phyloP scores from a whole-genome alignment of 1,140 invertebrate species.

The Bombus cullumanus region DNA sequence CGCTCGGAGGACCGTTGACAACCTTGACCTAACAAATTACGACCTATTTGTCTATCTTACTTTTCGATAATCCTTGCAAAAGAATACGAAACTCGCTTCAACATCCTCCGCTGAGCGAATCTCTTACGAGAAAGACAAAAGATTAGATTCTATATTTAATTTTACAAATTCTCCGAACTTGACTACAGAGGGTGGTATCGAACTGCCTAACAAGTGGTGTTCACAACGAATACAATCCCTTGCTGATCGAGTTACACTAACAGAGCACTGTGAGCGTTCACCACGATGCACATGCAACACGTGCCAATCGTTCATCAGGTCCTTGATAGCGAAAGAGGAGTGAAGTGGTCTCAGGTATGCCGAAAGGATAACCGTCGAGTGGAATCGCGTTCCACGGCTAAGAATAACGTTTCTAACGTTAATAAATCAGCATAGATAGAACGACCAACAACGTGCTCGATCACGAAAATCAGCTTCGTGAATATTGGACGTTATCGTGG shows the following conservation, averaged over 20 bases:
- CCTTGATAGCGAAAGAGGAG: conserved; percentile 37
- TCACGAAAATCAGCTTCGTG: background rate
- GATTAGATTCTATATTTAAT: background rate
- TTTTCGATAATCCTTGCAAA: background rate
- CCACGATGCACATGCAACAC: background rate
- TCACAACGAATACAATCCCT: background rate
- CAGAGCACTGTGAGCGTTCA: background rate
- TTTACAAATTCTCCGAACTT: background rate
- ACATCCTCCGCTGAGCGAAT: no score
- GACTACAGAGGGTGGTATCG: background rate
- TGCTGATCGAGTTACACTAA: conserved; percentile 20
- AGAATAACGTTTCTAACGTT: conserved; percentile 19
- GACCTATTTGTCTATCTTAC: background rate
- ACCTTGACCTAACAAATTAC: background rate
- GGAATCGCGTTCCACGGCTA: conserved; percentile 24
- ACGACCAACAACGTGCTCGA: background rate
- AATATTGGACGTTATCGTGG: background rate
- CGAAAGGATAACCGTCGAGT: conserved; percentile 41
- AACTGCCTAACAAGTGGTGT: background rate
- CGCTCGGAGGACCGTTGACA: background rate
- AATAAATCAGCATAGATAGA: conserved; percentile 2
- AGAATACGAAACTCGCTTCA: no score
- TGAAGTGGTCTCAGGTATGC: conserved; percentile 31
- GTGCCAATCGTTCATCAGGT: conserved; percentile 28
- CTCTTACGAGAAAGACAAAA: no score